Percentiles rank a stretch among this genome's conserved stretches.
Evolutionary conservation across 2,113 vertebrate genomes (phyloP).

Genomic region (Neolamprologus tretocephalus): DNA sequence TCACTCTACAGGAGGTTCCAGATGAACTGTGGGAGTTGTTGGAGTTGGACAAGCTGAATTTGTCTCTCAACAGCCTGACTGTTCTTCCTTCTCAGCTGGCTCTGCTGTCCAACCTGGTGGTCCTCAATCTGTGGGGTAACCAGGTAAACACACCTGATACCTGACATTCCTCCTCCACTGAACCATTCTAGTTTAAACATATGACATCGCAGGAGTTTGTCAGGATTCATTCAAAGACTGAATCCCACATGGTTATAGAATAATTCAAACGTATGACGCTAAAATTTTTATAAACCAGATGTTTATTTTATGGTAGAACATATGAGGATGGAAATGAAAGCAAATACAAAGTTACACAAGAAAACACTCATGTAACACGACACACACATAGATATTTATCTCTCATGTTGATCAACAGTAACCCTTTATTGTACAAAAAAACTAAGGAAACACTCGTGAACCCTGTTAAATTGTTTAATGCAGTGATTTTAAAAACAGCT

Average conservation of each 20-base stretch:
- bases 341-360: not conserved
- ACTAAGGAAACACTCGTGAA: not conserved
- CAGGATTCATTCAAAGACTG: not conserved
- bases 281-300: not conserved
- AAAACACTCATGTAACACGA: not conserved
- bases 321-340: not conserved
- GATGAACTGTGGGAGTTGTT: constrained; percentile 82
- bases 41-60: constrained; percentile 85
- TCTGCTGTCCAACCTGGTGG: constrained; percentile 77
- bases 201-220: not conserved
- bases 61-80: constrained; percentile 81
- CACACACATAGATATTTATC: not conserved
- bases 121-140: constrained; percentile 85
- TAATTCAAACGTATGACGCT: not conserved
- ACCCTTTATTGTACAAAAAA: not conserved
- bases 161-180: not conserved
- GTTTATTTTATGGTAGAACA: not conserved
- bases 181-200: not conserved
- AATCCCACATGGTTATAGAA: not conserved
- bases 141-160: constrained; percentile 14
- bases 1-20: constrained; percentile 58
- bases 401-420: not conserved
- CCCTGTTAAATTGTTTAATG: not conserved
- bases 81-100: constrained; percentile 71
- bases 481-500: not conserved